Base-by-base conservation (phyloP, 2,113 vertebrate genomes). In the Corvus hawaiiensis region DNA sequence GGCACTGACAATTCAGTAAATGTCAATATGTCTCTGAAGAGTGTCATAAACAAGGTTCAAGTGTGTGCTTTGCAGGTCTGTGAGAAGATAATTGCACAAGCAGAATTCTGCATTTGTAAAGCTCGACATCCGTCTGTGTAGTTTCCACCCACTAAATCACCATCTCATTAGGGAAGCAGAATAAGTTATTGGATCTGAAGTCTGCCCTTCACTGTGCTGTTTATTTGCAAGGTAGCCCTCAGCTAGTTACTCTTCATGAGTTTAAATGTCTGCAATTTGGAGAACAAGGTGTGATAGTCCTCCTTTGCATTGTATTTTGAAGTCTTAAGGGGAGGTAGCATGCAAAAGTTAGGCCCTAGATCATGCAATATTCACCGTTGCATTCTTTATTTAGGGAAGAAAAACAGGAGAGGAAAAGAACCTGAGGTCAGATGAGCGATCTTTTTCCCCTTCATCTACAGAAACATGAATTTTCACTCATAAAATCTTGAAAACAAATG, bases 91-190 rank as follows among this genome's bases (percentile, higher is more conserved):
- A 12, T 24, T 58, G 51, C 20, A 39, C 12, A 41, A 49, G 20
- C 51, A 67, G 61, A 63, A 11, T 72, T 69, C 13, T 56, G 23
- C 35, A 35, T 84, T 66, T 66, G 5, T 74, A 63, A 59, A 92
- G 69, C 17, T 80, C 3, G 0, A 8, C 24, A 76, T 80, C 26
- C 9, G 5, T 58, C 68, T 1, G 0, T 18, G 16, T 41, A 61
- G 28, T 52, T 89, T 80, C 51, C 21, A 48, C 30, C 20, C 28
- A 12, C 27, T 56, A n/a, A 71, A 41, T 84, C 39, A 73, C 30
- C 4, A 1, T 77, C 20, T 74, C 1, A 0, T 8, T 66, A 35
- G 68, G 26, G n/a, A 80, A 74, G 43, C 33, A 81, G 19, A 71
- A 41, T 48, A 48, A 74, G 27, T 56, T 62, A 10, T 7, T 77